These are phyloP conservation scores for Platypus cylindrus DNA, from an alignment of 2,888 invertebrate species.

Conservation along the genomic window DNA sequence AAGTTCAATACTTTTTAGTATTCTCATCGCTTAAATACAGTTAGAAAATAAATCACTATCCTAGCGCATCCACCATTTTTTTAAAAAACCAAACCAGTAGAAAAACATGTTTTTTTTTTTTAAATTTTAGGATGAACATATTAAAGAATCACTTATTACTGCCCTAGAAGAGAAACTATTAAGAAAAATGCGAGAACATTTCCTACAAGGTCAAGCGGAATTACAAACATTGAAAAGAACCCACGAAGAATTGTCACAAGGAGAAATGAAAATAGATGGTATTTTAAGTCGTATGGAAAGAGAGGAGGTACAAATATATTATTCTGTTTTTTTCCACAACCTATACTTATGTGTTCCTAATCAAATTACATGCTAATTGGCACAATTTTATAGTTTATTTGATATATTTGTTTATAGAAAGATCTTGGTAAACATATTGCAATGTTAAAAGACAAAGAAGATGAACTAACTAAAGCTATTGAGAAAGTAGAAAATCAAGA, in stretches of 20 bases:
- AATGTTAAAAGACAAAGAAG: conserved; percentile 74
- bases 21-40: too few relatives aligned
- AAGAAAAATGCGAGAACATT: conserved; percentile 75
- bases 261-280: conserved; percentile 68
- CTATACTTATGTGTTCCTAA: too few relatives aligned
- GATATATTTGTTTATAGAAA: conserved; percentile 32
- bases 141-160: conserved; percentile 82
- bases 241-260: conserved; percentile 73
- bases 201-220: conserved; percentile 84
- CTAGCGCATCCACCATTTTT: neutral
- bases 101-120: neutral
- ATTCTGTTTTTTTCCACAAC: conserved; percentile 1
- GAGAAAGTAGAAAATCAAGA: conserved; percentile 65
- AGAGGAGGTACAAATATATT: conserved; percentile 42
- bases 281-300: conserved; percentile 64
- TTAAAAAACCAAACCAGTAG: neutral
- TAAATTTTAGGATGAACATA: conserved; percentile 76
- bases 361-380: too few relatives aligned
- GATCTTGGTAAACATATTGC: conserved; percentile 76
- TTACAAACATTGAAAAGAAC: conserved; percentile 78
- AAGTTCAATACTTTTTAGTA: neutral
- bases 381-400: neutral
- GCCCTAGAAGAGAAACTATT: conserved; percentile 92
- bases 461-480: conserved; percentile 71
- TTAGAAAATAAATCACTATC: too few relatives aligned